Percentiles rank a stretch among this genome's conserved stretches.
These are phyloP conservation scores for Heteropelma amictum DNA, from an alignment of 2,888 invertebrate species.

Conservation along the genomic window DNA sequence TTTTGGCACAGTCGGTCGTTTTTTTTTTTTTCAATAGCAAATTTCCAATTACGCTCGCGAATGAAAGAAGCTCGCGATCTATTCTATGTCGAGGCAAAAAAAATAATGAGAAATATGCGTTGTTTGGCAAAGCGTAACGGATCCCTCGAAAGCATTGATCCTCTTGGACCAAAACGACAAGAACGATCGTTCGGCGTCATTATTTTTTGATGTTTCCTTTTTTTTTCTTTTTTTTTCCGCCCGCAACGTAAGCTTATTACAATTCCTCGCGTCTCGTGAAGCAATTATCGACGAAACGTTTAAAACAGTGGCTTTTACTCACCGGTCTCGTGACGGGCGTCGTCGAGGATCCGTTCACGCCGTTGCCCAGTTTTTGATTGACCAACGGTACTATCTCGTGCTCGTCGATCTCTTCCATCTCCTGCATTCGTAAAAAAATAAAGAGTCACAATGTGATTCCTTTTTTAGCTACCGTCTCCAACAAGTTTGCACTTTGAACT, in stretches of 20 bases:
- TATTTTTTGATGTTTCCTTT: background rate
- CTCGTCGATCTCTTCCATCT: slow-evolving; percentile 65
- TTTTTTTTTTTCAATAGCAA: background rate
- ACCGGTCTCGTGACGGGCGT: slow-evolving; percentile 37
- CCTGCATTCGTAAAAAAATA: slow-evolving; percentile 11
- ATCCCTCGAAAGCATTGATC: slow-evolving; percentile 46
- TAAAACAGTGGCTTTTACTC: slow-evolving; percentile 39
- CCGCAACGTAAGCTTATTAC: slow-evolving; percentile 56
- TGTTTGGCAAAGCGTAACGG: slow-evolving; percentile 50
- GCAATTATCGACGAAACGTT: slow-evolving; percentile 45
- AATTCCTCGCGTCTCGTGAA: slow-evolving; percentile 50
- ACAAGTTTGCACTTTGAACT: no score
- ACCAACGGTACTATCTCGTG: slow-evolving; percentile 64
- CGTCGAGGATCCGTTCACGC: slow-evolving; percentile 54
- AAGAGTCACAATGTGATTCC: background rate
- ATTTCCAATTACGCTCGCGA: background rate
- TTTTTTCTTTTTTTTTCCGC: background rate
- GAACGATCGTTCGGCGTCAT: background rate
- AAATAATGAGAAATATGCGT: slow-evolving; percentile 6
- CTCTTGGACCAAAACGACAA: no score
- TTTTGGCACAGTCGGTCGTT: slow-evolving; percentile 3
- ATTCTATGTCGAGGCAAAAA: slow-evolving; percentile 46
- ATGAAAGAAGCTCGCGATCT: slow-evolving; percentile 31
- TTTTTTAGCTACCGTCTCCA: background rate
- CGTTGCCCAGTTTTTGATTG: slow-evolving; percentile 60